phyloP scores from a whole-genome alignment of 1,140 invertebrate genomes.

The Lithobius niger region DNA sequence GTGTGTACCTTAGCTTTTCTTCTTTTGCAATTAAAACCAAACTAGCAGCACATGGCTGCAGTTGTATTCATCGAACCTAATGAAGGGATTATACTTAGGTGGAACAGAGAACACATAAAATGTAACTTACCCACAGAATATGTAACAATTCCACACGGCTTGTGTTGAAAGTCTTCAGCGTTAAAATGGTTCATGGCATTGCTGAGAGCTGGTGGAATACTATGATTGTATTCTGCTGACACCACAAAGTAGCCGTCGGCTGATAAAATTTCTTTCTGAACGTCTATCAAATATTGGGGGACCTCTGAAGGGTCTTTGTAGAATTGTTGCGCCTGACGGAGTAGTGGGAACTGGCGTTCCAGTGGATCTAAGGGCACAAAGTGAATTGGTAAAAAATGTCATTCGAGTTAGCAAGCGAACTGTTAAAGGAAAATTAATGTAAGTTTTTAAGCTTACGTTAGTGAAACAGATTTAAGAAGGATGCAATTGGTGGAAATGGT shows the following conservation, averaged over 20 bases:
- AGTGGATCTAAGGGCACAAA: neutral
- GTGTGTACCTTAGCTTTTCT: too few relatives aligned
- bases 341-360: constrained; percentile 18
- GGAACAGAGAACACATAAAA: too few relatives aligned
- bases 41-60: too few relatives aligned
- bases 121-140: constrained; percentile 35
- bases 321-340: constrained; percentile 12
- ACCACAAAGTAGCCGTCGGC: constrained; percentile 36
- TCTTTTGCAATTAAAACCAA: too few relatives aligned
- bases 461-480: too few relatives aligned
- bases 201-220: constrained; percentile 32
- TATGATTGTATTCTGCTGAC: constrained; percentile 36
- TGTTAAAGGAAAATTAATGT: too few relatives aligned
- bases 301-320: neutral
- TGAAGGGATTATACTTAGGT: too few relatives aligned
- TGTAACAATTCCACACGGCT: constrained; percentile 33
- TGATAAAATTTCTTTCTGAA: neutral
- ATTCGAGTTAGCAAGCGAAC: too few relatives aligned
- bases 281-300: neutral
- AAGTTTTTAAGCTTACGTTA: too few relatives aligned
- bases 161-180: constrained; percentile 27
- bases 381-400: too few relatives aligned
- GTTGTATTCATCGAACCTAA: too few relatives aligned
- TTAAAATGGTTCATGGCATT: constrained; percentile 38
- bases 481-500: too few relatives aligned